These are phyloP conservation scores for Gisinianus flammeolus DNA, from an alignment of 2,888 invertebrate species.

Conservation along the genomic window DNA sequence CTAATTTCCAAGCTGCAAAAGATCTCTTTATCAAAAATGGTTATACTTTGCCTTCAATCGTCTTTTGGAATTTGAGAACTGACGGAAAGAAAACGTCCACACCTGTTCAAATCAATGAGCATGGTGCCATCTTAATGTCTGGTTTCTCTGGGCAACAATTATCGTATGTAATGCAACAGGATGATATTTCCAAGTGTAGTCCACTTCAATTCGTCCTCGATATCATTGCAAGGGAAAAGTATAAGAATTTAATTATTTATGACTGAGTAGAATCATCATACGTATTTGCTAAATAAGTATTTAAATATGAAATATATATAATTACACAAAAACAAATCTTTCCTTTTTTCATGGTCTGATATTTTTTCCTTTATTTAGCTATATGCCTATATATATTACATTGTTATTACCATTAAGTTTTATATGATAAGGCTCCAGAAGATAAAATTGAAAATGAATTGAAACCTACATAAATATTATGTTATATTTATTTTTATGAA, in stretches of 20 bases:
- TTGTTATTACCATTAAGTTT: too few relatives aligned
- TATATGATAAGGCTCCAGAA: too few relatives aligned
- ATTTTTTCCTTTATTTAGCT: too few relatives aligned
- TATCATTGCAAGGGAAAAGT: slow-evolving; percentile 9
- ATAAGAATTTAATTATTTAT: slow-evolving; percentile 1
- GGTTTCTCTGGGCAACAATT: slow-evolving; percentile 51
- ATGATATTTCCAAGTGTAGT: slow-evolving; percentile 16
- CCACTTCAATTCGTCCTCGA: slow-evolving; percentile 34
- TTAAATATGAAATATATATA: too few relatives aligned
- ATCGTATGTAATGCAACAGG: slow-evolving; percentile 42
- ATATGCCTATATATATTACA: too few relatives aligned
- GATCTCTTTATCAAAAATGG: slow-evolving; percentile 33
- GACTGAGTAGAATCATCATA: slow-evolving; percentile 8
- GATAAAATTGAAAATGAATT: too few relatives aligned
- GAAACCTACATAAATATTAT: too few relatives aligned
- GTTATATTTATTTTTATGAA: too few relatives aligned
- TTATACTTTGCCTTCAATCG: slow-evolving; percentile 46
- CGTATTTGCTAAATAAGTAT: too few relatives aligned
- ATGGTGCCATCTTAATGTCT: slow-evolving; percentile 42
- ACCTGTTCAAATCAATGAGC: slow-evolving; percentile 45
- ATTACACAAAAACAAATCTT: too few relatives aligned
- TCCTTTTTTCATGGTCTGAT: too few relatives aligned
- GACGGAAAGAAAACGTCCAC: slow-evolving; percentile 29
- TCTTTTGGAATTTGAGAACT: slow-evolving; percentile 52
- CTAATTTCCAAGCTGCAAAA: slow-evolving; percentile 47